Base-by-base conservation (phyloP, 30 jellyfish, hydroid and myxozoan species). In the Cassiopea andromeda region DNA sequence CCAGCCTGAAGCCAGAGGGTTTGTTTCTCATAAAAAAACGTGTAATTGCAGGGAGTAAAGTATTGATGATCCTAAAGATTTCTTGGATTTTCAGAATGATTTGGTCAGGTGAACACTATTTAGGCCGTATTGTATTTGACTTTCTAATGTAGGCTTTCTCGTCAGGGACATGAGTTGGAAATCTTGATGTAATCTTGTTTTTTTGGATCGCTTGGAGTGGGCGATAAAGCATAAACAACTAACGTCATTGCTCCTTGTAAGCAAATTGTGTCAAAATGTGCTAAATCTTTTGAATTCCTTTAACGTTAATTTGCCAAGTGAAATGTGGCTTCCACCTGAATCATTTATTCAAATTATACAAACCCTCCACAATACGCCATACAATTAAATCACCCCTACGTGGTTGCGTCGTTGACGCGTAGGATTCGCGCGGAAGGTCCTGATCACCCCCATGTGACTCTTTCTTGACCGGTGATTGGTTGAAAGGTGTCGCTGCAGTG, bases 371-470 rank as follows among this genome's bases (percentile, higher is more conserved):
- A 66, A 66, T 14, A 19, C 7, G 15, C 50, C 79, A 8, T 70
- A 43, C n/a, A 70, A 70, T 16, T 70, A 0, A 70, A 12, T 38
- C 79, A 43, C 38, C 16, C 79, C 79, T n/a, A 8, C 2, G 79
- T 70, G 79, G 79, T 50, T 70, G 66, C 78, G 71, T 6, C 46
- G 46, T 17, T 44, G 78, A n/a, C 50, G 15, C 50, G 16, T 19
- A 69, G 27, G 4, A 66, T 69, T 38, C 78, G 67, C 82, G 50
- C 49, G 83, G 89, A 38, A 70, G 47, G 84, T 57, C 68, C 19
- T 47, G 77, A 73, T 69, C 19, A 43, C 88, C 59, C 94, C 87
- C 94, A 77, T 87, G 94, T 87, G 94, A 87, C 87, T 16, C 1
- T 6, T 48, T 1, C 54, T 17, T 66, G 73, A 50, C 50, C 57